These are phyloP conservation scores for Myoxocephalus aenaeus DNA, from an alignment of 2,797 vertebrate genomes.

Conservation along the genomic window DNA sequence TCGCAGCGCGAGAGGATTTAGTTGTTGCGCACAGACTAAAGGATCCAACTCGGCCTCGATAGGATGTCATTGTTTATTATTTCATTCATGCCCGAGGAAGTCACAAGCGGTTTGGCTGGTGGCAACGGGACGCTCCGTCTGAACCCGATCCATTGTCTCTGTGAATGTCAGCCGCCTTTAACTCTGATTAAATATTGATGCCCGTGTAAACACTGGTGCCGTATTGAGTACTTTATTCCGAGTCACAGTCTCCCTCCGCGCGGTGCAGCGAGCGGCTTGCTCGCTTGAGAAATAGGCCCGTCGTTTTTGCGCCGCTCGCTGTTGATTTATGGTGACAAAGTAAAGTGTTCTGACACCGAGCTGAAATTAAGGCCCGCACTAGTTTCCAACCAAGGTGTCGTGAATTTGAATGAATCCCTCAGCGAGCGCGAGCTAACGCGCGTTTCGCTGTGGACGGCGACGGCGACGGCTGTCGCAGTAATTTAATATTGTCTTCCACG, in stretches of 20 bases:
- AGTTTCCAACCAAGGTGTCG: constrained; percentile 86
- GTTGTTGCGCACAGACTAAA: constrained; percentile 41
- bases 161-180: constrained; percentile 71
- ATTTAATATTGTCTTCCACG: constrained; percentile 69
- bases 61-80: constrained; percentile 69
- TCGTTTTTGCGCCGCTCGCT: constrained; percentile 71
- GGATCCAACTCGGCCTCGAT: constrained; percentile 61
- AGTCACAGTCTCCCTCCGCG: constrained; percentile 65
- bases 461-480: constrained; percentile 49
- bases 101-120: constrained; percentile 60
- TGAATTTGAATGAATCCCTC: constrained; percentile 87
- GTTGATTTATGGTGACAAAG: constrained; percentile 89
- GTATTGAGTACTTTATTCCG: constrained; percentile 73
- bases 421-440: constrained; percentile 81
- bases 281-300: constrained; percentile 73
- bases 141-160: constrained; percentile 67
- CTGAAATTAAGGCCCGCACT: constrained; percentile 89
- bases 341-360: constrained; percentile 91
- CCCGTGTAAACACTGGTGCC: constrained; percentile 76
- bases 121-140: constrained; percentile 47
- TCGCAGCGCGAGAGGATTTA: constrained; percentile 52
- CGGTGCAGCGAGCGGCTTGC: constrained; percentile 56
- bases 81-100: constrained; percentile 65
- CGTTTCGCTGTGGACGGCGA: constrained; percentile 70
- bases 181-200: constrained; percentile 83